A percentile compares a stretch with the other conserved stretches of the same genome.
Evolutionary conservation across 2,113 vertebrate genomes (phyloP).

Genomic region (Crotalus helleri): DNA sequence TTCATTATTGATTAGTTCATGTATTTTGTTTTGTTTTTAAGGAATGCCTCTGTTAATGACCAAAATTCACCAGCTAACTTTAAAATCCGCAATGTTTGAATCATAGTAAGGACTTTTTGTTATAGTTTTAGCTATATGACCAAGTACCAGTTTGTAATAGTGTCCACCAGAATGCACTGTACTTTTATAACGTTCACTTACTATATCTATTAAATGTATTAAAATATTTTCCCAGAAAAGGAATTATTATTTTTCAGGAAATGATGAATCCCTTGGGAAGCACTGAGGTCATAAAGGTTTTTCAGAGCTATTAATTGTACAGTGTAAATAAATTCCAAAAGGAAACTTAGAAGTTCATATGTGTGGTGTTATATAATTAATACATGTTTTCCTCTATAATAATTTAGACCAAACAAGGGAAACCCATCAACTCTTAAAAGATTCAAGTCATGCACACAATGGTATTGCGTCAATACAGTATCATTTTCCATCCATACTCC

Average conservation of each 20-base stretch:
- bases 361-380: background rate
- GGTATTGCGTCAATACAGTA: background rate
- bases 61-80: background rate
- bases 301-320: background rate
- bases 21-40: background rate
- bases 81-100: background rate
- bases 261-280: background rate
- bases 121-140: background rate
- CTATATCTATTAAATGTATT: background rate
- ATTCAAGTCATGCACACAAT: background rate
- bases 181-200: background rate
- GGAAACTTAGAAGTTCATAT: background rate
- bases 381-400: background rate
- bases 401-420: background rate
- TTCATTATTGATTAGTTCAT: background rate
- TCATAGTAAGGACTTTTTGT: background rate
- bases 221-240: background rate
- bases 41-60: background rate
- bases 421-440: background rate
- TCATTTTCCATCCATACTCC: background rate
- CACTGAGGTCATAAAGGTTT: background rate
- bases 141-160: background rate
- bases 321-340: background rate
- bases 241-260: conserved; percentile 12
- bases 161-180: background rate